Conservation (phyloP, 2,797 vertebrate species). For the Phataginus tetradactyla region DNA sequence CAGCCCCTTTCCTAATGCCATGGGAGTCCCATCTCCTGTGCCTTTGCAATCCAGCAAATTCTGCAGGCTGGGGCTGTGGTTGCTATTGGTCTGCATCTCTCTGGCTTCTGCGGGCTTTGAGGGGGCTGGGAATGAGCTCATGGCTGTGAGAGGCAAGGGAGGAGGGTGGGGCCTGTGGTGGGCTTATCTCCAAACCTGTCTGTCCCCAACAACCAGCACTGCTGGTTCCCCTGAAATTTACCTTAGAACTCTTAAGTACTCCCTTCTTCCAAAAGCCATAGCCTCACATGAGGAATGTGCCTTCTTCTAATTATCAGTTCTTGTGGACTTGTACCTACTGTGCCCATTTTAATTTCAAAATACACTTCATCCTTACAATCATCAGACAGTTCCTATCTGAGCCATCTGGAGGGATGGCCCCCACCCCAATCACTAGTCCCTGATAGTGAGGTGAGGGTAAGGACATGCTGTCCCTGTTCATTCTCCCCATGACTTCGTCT, state of each 20-base stretch:
- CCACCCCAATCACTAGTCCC: not conserved
- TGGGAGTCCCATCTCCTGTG: too few relatives aligned
- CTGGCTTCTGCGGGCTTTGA: not conserved
- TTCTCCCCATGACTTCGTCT: not conserved
- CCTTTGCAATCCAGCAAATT: not conserved
- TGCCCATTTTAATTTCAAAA: slow-evolving; percentile 26
- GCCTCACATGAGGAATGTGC: not conserved
- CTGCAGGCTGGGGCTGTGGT: not conserved
- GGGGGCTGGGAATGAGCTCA: not conserved
- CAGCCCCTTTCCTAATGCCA: not conserved
- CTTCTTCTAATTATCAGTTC: not conserved
- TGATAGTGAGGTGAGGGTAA: not conserved
- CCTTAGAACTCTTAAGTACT: not conserved
- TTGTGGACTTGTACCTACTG: not conserved
- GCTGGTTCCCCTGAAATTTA: not conserved
- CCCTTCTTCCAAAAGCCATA: not conserved
- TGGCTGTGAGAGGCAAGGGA: not conserved
- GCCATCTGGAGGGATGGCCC: not conserved
- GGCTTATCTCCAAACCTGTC: not conserved
- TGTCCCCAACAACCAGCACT: not conserved
- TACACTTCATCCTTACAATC: not conserved
- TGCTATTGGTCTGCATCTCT: fast-evolving
- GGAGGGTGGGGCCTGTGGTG: not conserved
- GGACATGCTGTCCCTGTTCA: not conserved
- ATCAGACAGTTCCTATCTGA: not conserved